Evolutionary conservation across 2,113 vertebrate genomes (phyloP).

Genomic region (Tyrannus savana): DNA sequence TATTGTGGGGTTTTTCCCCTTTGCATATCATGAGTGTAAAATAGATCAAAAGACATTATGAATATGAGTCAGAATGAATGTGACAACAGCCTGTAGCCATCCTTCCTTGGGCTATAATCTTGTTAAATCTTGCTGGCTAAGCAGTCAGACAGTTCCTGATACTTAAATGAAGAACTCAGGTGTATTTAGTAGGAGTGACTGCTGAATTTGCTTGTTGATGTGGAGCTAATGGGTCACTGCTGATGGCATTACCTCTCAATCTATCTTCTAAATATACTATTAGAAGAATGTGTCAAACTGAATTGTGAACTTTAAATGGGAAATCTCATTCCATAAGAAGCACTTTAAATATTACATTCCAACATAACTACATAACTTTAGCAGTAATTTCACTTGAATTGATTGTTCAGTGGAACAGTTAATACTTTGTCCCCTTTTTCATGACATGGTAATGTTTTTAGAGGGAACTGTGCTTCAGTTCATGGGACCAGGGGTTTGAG

Average conservation of each 20-base stretch:
- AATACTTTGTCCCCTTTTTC: not conserved
- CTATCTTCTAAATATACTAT: not conserved
- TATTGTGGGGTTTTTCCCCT: not conserved
- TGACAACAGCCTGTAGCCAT: conserved; percentile 47
- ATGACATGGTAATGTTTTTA: not conserved
- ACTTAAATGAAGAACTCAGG: conserved; percentile 12
- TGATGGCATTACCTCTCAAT: not conserved
- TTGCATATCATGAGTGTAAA: not conserved
- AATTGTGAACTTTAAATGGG: not conserved
- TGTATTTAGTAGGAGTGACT: not conserved
- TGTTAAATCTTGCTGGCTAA: conserved; percentile 51
- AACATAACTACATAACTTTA: not conserved
- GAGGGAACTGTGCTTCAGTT: not conserved
- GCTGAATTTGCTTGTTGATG: conserved; percentile 6
- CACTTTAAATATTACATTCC: not conserved
- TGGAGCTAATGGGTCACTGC: not conserved
- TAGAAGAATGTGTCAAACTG: not conserved
- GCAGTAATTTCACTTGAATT: conserved; percentile 38
- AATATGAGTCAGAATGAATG: conserved; percentile 31
- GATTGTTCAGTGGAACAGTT: conserved; percentile 45
- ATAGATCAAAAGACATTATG: conserved; percentile 25
- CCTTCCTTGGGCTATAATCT: conserved; percentile 25
- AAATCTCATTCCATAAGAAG: conserved; percentile 10
- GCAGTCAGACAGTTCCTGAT: conserved; percentile 8
- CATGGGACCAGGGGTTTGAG: not conserved